Evolutionary conservation across 2,888 invertebrate genomes (phyloP).

Genomic region (Agonopterix subpropinquella): DNA sequence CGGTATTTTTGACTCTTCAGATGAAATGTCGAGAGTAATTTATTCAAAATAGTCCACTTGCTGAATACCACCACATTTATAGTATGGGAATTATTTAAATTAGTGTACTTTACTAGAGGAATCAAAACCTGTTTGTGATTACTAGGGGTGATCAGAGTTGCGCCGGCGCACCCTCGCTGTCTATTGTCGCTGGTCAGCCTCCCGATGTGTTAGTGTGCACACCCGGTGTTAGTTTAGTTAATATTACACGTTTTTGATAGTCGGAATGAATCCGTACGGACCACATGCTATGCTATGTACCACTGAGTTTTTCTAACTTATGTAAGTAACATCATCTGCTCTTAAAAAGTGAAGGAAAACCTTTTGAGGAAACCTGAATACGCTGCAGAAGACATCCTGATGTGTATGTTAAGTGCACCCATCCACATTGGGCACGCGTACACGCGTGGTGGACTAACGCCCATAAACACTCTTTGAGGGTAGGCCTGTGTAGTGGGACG

Average conservation of each 20-base stretch:
- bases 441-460: no score
- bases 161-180: slow-evolving; percentile 17
- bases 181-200: slow-evolving; percentile 20
- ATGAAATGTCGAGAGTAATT: not conserved
- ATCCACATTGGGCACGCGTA: no score
- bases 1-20: not conserved
- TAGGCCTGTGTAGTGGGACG: no score
- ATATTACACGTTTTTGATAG: no score
- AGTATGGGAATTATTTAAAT: slow-evolving; percentile 57
- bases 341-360: no score
- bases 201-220: slow-evolving; percentile 4
- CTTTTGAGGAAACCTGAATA: no score
- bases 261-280: not conserved
- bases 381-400: no score
- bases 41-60: not conserved
- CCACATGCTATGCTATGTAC: not conserved
- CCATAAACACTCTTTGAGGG: no score
- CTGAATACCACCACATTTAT: not conserved
- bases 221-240: not conserved
- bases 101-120: slow-evolving; percentile 41
- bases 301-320: no score
- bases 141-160: slow-evolving; percentile 29
- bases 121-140: slow-evolving; percentile 45
- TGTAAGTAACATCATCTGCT: no score
- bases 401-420: no score